Percentiles rank a stretch among this genome's conserved stretches.
phyloP scores from a whole-genome alignment of 2,888 invertebrate species.

The Platynereis dumerilii region DNA sequence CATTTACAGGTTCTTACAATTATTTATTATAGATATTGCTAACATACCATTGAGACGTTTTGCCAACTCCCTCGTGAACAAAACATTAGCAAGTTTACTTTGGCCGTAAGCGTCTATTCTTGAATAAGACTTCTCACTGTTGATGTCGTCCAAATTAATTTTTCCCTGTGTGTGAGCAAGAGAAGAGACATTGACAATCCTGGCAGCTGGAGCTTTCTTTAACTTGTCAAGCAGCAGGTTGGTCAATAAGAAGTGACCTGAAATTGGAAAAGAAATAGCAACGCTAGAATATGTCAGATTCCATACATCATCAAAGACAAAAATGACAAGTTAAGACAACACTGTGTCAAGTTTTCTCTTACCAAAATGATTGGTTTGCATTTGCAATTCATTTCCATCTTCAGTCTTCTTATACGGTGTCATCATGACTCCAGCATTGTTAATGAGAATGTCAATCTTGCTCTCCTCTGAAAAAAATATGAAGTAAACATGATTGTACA shows the following conservation, averaged over 20 bases:
- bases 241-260: slow-evolving; percentile 61
- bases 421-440: slow-evolving; percentile 62
- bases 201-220: slow-evolving; percentile 41
- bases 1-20: no score
- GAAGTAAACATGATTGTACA: no score
- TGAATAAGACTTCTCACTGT: slow-evolving; percentile 34
- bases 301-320: no score
- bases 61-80: slow-evolving; percentile 51
- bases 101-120: not conserved
- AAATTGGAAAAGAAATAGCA: no score
- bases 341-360: no score
- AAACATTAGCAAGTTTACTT: slow-evolving; percentile 64
- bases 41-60: slow-evolving; percentile 49
- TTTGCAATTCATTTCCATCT: slow-evolving; percentile 60
- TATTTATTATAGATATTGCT: not conserved
- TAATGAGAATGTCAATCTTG: slow-evolving; percentile 53
- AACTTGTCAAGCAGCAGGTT: slow-evolving; percentile 55
- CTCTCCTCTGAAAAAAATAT: slow-evolving; percentile 14
- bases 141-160: slow-evolving; percentile 55
- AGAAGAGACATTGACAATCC: slow-evolving; percentile 58
- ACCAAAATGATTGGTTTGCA: slow-evolving; percentile 61
- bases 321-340: no score
- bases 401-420: slow-evolving; percentile 49
- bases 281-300: no score
- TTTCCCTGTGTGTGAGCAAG: slow-evolving; percentile 54